Base-by-base conservation (phyloP, 2,797 vertebrate species). In the Onychomys leucogaster region DNA sequence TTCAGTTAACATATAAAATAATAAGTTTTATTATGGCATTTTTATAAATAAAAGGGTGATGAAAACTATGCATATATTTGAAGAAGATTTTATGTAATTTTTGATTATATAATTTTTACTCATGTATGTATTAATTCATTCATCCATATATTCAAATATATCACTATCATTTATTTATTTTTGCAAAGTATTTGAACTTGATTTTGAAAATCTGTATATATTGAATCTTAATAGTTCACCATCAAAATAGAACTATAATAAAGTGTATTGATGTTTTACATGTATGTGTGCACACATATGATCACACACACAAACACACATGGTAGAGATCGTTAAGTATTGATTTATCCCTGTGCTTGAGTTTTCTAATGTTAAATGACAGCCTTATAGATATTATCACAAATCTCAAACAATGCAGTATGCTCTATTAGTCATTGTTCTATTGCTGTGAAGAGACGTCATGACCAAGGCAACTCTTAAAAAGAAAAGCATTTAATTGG, bases 171-270 rank as follows among this genome's bases (percentile, higher is more conserved):
- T 55, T 63, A 82, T 41, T 91, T 85, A 82, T 41, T 88, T 85
- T 29, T 81, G 37, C 55, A 52, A 91, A 94, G 29, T 89, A 82
- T 87, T 96, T 87, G 19, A 89, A 73, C 14, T 67, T 63, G 10
- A 34, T 76, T 80, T 69, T 4, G 27, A 86, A 87, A 80, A n/a
- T 21, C 14, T 73, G 6, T 29, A 34, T 19, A 27, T 73, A 37
- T 27, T 49, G 3, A 25, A 6, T 41, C 69, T 91, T 86, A n/a
- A 61, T 34, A 91, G 81, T 83, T 69, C 19, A 88, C 41, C 4
- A 73, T 65, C 61, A 83, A 73, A 92, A 93, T 86, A 81, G 90
- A 96, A 14, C n/a, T 52, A 5, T 27, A 78, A n/a, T 69, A 29
- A 93, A 78, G 46, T 27, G 11, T 75, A 23, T 76, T 25, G 37